These are phyloP conservation scores for Lepilemur septentrionalis DNA, from an alignment of 2,797 vertebrate genomes.

Conservation along the genomic window DNA sequence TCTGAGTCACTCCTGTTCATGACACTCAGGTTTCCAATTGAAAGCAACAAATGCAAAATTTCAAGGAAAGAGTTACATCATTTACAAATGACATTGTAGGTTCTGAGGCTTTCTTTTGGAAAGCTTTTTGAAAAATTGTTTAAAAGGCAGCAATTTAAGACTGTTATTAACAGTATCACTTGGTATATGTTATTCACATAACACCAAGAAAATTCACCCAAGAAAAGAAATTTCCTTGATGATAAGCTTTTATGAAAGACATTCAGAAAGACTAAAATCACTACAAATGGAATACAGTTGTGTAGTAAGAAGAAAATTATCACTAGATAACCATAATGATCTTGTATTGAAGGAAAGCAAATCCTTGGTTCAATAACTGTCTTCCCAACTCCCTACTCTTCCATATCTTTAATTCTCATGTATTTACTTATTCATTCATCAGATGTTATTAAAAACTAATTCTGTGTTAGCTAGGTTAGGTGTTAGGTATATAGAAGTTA, in stretches of 20 bases:
- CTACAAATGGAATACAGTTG: not conserved
- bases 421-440: not conserved
- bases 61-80: slow-evolving; percentile 3
- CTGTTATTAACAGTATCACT: not conserved
- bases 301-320: slow-evolving; percentile 21
- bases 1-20: not conserved
- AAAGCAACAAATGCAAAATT: slow-evolving; percentile 33
- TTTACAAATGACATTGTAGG: not conserved
- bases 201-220: slow-evolving; percentile 18
- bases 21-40: slow-evolving; percentile 9
- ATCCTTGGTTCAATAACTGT: not conserved
- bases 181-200: not conserved
- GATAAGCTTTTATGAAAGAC: not conserved
- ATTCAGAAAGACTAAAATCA: slow-evolving; percentile 23
- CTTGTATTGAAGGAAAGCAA: slow-evolving; percentile 45
- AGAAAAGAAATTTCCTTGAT: slow-evolving; percentile 25
- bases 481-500: not conserved
- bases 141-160: slow-evolving; percentile 43
- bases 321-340: not conserved
- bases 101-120: not conserved
- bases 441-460: slow-evolving; percentile 29
- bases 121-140: slow-evolving; percentile 8
- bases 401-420: not conserved
- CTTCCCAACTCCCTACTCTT: not conserved
- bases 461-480: not conserved